phyloP scores from a whole-genome alignment of 2,888 invertebrate genomes.

The Polyommatus icarus region DNA sequence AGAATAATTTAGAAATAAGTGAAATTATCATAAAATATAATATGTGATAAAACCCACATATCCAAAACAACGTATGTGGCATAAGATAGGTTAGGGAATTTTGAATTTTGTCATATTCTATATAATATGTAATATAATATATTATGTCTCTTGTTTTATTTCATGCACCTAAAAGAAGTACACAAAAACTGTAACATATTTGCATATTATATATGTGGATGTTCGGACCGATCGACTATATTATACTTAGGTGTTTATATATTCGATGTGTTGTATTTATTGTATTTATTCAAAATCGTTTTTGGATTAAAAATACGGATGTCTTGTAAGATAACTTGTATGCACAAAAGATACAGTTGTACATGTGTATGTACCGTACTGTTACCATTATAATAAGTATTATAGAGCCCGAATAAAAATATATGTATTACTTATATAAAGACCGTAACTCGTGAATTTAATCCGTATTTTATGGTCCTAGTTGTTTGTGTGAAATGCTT shows the following conservation, averaged over 20 bases:
- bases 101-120: background rate
- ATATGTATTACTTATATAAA: background rate
- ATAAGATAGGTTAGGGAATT: slow-evolving; percentile 8
- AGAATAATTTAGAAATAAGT: background rate
- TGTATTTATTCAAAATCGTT: background rate
- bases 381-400: background rate
- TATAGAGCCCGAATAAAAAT: background rate
- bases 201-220: background rate
- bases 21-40: background rate
- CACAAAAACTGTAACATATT: slow-evolving; percentile 37
- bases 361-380: background rate
- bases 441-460: background rate
- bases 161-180: slow-evolving; percentile 42
- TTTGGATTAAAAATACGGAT: background rate
- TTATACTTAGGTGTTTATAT: slow-evolving; percentile 16
- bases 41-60: slow-evolving; percentile 25
- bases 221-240: background rate
- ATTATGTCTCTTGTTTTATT: background rate
- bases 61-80: slow-evolving; percentile 6
- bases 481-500: background rate
- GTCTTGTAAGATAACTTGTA: background rate
- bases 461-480: background rate
- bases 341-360: background rate
- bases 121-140: no score
- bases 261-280: background rate